Conservation (phyloP, 2,888 invertebrate genomes). For the Ephialtes manifestator region DNA sequence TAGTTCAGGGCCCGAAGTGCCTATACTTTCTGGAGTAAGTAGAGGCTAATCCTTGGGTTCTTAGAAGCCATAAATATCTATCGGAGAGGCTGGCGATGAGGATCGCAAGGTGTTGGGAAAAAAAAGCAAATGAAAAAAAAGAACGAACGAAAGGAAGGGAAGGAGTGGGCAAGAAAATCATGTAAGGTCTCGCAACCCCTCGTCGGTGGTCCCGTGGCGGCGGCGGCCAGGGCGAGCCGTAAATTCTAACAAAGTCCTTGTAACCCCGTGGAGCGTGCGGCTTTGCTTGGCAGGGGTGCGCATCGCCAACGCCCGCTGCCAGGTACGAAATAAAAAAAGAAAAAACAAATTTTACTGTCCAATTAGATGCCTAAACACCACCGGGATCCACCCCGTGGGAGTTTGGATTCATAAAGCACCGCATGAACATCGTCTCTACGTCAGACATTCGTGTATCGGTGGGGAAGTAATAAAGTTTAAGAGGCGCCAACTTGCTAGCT, state of each 20-base stretch:
- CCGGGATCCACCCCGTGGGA: conserved; percentile 56
- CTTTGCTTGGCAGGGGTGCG: conserved; percentile 53
- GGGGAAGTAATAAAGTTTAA: neutral
- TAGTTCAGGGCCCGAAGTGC: neutral
- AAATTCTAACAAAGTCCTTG: conserved; percentile 70
- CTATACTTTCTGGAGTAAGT: conserved; percentile 33
- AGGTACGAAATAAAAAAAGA: conserved; percentile 48
- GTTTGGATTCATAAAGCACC: conserved; percentile 60
- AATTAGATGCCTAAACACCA: conserved; percentile 73
- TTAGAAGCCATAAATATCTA: conserved; percentile 71
- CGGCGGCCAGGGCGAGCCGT: conserved; percentile 68
- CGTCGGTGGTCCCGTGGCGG: conserved; percentile 67
- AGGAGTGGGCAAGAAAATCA: conserved; percentile 53
- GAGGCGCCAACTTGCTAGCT: neutral
- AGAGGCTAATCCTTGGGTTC: conserved; percentile 62
- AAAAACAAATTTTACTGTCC: conserved; percentile 69
- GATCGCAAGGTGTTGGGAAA: conserved; percentile 52
- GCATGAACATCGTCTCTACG: conserved; percentile 19
- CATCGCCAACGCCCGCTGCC: conserved; percentile 36
- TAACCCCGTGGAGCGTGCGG: conserved; percentile 62
- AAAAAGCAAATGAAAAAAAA: conserved; percentile 32
- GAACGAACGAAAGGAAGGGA: conserved; percentile 8
- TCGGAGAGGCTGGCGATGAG: conserved; percentile 53
- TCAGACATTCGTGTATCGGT: neutral
- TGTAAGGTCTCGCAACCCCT: conserved; percentile 56